Percentiles rank a stretch among this genome's conserved stretches.
Conservation (phyloP, 2,113 vertebrate genomes). For the Forbesichthys papilliferus region DNA sequence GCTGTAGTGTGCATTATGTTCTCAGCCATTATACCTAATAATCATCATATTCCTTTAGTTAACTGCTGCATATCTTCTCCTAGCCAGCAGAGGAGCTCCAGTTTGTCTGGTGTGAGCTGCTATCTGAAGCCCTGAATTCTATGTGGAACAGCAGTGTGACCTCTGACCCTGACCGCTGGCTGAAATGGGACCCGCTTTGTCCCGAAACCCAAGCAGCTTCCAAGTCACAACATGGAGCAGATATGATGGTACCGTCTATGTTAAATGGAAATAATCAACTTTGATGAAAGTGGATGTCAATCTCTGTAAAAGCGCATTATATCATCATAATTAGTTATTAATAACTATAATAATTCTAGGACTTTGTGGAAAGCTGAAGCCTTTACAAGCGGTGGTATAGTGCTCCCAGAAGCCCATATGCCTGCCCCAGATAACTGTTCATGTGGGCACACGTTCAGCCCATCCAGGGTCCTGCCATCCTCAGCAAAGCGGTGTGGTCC, state of each 20-base stretch:
- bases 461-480: constrained; percentile 86
- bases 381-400: neutral
- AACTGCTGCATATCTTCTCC: constrained; percentile 20
- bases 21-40: neutral
- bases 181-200: constrained; percentile 81
- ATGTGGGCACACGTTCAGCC: neutral
- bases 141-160: constrained; percentile 89
- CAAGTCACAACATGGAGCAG: constrained; percentile 46
- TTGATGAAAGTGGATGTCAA: no score
- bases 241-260: constrained; percentile 53
- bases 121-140: constrained; percentile 79
- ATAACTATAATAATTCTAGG: no score
- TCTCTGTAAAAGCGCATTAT: no score
- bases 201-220: constrained; percentile 32
- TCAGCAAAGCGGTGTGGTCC: constrained; percentile 88
- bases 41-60: no score
- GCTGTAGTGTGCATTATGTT: no score
- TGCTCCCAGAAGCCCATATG: no score
- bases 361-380: no score
- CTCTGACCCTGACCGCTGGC: constrained; percentile 86
- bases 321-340: no score
- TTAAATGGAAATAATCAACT: neutral
- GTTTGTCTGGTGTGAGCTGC: constrained; percentile 83
- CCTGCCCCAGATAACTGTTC: neutral
- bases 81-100: constrained; percentile 80